Base-by-base conservation (phyloP, 2,888 invertebrate species). In the Eremobia ochroleuca region DNA sequence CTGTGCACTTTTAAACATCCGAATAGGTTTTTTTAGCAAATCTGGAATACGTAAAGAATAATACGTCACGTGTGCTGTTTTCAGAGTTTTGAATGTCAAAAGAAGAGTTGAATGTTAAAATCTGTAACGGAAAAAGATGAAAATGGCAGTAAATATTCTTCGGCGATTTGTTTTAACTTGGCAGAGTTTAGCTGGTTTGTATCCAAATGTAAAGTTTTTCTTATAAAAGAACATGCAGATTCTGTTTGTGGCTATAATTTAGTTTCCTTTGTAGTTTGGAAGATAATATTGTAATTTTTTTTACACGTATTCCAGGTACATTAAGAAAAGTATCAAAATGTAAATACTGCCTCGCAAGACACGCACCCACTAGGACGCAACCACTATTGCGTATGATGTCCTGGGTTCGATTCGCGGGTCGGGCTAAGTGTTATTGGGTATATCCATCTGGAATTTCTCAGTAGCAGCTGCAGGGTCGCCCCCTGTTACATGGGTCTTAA, bases 1-100 rank as follows among this genome's bases (percentile, higher is more conserved):
- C 52, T 46, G 55, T 81, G 37, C 67, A 55, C 25, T 85, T 82
- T 82, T 85, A 65, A 69, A 67, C 64, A 68, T 72, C 0, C 40
- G 59, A 68, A 81, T 61, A 37, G 28, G 21, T 28, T 62, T 85
- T 43, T 82, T 72, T 67, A 25, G 25, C 8, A 43, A 81, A 76
- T 69, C 46, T n/a, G 58, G 55, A 28, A 69, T 37, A 66, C 34
- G 72, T 69, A 69, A 76, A 55, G 64, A 76, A 85, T 71, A 76
- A 76, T 59, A 85, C 31, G 31, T n/a, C n/a, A n/a, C n/a, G 13
- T 11, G 49, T 31, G 21, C 55, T 67, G 37, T 34, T 62, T 71
- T 71, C 28, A 37, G 6, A 66, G 37, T 18, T 79, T 66, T 62
- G 71, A 71, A 79, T 66, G 55, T 46, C 46, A 28, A 84, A 66